phyloP scores from a whole-genome alignment of 2,888 invertebrate genomes.

The Polyommatus icarus region DNA sequence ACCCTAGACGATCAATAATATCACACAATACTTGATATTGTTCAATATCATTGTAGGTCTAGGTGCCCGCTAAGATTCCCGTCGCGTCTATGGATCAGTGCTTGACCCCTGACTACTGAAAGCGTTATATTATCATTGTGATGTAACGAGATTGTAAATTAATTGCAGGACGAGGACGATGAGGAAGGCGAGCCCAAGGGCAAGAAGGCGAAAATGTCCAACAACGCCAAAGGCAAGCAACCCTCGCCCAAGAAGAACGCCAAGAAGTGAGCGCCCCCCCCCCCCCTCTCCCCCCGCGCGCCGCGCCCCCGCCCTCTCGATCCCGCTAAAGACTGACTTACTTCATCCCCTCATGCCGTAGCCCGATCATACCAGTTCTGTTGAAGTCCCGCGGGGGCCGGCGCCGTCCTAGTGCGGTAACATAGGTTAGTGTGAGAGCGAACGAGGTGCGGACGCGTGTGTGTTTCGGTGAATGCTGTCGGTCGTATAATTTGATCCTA shows the following conservation, averaged over 20 bases:
- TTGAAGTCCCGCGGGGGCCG: slow-evolving; percentile 36
- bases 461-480: slow-evolving; percentile 55
- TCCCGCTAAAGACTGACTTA: slow-evolving; percentile 17
- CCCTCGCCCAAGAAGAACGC: slow-evolving; percentile 86
- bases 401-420: slow-evolving; percentile 61
- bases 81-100: neutral
- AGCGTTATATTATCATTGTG: neutral
- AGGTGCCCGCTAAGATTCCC: neutral
- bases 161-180: slow-evolving; percentile 82
- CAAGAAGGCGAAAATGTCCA: slow-evolving; percentile 88
- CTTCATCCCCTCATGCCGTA: slow-evolving; percentile 26
- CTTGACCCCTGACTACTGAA: neutral
- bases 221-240: slow-evolving; percentile 85
- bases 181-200: slow-evolving; percentile 90
- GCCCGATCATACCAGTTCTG: slow-evolving; percentile 20
- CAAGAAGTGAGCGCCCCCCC: slow-evolving; percentile 69
- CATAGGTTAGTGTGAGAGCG: slow-evolving; percentile 65
- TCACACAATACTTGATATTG: too few relatives aligned
- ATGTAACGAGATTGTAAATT: neutral
- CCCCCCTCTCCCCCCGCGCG: slow-evolving; percentile 40
- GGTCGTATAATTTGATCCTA: slow-evolving; percentile 51
- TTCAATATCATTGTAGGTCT: too few relatives aligned
- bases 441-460: slow-evolving; percentile 50
- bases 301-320: slow-evolving; percentile 14
- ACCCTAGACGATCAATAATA: too few relatives aligned